Evolutionary conservation across 2,888 invertebrate species (phyloP).

Genomic region (Parascotia fuliginaria): DNA sequence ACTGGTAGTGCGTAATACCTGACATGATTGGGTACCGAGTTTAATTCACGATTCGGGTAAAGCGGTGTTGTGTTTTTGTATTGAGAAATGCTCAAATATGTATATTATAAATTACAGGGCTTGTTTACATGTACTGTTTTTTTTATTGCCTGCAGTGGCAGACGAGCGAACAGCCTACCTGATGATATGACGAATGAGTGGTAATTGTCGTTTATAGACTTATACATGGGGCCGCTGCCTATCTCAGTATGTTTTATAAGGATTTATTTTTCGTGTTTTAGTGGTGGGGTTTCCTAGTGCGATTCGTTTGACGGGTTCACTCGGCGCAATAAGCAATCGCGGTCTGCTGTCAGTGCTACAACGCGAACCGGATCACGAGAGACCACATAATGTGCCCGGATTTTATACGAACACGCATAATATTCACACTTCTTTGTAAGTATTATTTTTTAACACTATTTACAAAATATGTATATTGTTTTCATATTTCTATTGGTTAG

Average conservation of each 20-base stretch:
- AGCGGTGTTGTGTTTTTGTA: not conserved
- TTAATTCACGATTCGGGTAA: not conserved
- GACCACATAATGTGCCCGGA: slow-evolving; percentile 78
- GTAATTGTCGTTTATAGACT: too few species aligned
- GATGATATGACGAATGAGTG: too few species aligned
- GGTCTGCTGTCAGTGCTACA: slow-evolving; percentile 62
- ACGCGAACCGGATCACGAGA: slow-evolving; percentile 73
- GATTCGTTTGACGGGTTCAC: slow-evolving; percentile 75
- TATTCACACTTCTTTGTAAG: slow-evolving; percentile 66
- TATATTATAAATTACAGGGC: too few species aligned
- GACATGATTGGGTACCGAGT: too few species aligned
- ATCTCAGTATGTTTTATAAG: not conserved
- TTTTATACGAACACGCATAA: slow-evolving; percentile 67
- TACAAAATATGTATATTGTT: too few species aligned
- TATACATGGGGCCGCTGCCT: too few species aligned
- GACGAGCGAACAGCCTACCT: too few species aligned
- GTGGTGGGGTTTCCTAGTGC: slow-evolving; percentile 67
- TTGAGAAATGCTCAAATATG: too few species aligned
- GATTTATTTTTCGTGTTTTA: slow-evolving; percentile 16
- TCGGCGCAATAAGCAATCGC: slow-evolving; percentile 78
- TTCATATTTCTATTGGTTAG: too few species aligned
- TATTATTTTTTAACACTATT: slow-evolving; percentile 15
- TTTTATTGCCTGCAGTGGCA: too few species aligned
- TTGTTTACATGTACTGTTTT: too few species aligned
- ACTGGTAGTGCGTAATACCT: too few species aligned